These are phyloP conservation scores for Myotis davidii DNA, from an alignment of 2,113 vertebrate genomes.

Conservation along the genomic window DNA sequence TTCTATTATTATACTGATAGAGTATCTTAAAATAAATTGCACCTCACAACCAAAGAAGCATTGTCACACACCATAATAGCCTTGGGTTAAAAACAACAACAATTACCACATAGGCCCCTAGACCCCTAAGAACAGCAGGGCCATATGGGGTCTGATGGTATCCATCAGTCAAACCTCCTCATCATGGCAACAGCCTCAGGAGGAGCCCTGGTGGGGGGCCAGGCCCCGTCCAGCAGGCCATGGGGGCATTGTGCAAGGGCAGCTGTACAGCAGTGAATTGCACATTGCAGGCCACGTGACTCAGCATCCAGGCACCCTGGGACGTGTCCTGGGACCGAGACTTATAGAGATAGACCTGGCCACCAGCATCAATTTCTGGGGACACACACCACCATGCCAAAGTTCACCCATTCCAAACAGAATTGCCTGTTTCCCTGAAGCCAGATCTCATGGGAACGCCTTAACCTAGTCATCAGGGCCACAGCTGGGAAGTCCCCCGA, in stretches of 20 bases:
- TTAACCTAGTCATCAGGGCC: neutral
- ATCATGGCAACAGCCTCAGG: neutral
- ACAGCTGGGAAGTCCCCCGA: rapidly evolving
- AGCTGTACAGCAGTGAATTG: neutral
- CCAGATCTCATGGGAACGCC: neutral
- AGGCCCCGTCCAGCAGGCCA: neutral
- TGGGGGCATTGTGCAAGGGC: no score
- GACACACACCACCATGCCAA: neutral
- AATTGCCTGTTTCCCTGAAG: neutral
- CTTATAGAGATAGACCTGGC: rapidly evolving
- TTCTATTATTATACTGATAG: neutral
- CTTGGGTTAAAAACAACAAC: neutral
- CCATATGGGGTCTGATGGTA: neutral
- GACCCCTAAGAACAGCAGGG: neutral
- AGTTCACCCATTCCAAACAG: neutral
- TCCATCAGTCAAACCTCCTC: neutral
- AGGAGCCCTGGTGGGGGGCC: neutral
- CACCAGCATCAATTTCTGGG: neutral
- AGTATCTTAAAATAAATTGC: neutral
- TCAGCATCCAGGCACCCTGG: neutral
- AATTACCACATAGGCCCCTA: neutral
- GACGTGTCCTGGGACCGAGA: rapidly evolving
- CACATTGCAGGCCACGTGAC: neutral
- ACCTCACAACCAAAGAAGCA: neutral
- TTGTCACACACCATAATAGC: neutral